These are phyloP conservation scores for Lagopus leucura DNA, from an alignment of 2,113 vertebrate species.

Conservation along the genomic window DNA sequence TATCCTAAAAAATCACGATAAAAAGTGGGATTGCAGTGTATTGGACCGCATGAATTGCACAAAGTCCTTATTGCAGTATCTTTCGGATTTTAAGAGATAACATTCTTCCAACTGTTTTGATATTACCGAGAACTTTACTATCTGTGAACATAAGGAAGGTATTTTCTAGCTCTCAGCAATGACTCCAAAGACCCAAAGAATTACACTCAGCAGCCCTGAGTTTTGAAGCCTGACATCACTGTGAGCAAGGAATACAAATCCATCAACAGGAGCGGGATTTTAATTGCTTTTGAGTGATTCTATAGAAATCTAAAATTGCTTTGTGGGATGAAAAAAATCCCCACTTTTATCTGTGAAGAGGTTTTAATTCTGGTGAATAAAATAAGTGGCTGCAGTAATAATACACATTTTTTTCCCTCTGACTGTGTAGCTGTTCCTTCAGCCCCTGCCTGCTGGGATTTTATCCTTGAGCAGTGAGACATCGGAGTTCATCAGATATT, in stretches of 20 bases:
- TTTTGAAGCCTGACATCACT: constrained; percentile 56
- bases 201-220: constrained; percentile 4
- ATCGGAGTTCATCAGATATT: constrained; percentile 56
- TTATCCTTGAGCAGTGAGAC: constrained; percentile 26
- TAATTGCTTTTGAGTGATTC: constrained; percentile 54
- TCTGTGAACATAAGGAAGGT: background rate
- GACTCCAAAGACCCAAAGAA: constrained; percentile 46
- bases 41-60: background rate
- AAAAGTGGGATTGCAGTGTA: background rate
- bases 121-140: constrained; percentile 32
- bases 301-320: constrained; percentile 47
- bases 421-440: constrained; percentile 32
- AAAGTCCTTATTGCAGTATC: background rate
- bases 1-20: background rate
- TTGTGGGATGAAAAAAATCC: background rate
- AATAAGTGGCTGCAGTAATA: constrained; percentile 19
- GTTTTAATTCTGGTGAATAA: constrained; percentile 31
- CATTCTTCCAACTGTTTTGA: background rate
- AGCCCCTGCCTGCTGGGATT: constrained; percentile 33
- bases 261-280: constrained; percentile 27
- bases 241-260: constrained; percentile 15
- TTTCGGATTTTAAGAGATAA: constrained; percentile 6
- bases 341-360: constrained; percentile 30
- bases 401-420: constrained; percentile 5
- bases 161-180: constrained; percentile 31